A percentile compares a stretch with the other conserved stretches of the same genome.
phyloP scores from a whole-genome alignment of 2,797 vertebrate species.

The Masticophis lateralis region DNA sequence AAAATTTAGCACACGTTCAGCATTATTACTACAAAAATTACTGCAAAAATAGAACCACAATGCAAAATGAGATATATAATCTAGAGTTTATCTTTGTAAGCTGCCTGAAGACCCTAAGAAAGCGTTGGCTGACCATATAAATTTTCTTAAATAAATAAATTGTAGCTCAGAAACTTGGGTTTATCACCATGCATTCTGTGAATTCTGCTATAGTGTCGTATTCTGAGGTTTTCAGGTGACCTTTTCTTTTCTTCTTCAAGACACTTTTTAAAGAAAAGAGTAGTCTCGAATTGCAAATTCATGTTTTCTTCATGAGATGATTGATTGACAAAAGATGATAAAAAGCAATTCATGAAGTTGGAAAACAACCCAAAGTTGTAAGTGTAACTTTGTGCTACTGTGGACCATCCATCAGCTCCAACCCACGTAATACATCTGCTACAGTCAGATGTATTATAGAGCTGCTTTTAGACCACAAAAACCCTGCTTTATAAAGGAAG shows the following conservation, averaged over 20 bases:
- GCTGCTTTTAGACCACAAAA: background rate
- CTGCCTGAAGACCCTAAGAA: background rate
- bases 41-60: background rate
- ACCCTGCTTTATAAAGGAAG: background rate
- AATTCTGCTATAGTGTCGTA: constrained; percentile 1
- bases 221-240: background rate
- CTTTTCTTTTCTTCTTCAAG: background rate
- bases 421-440: background rate
- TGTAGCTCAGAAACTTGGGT: background rate
- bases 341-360: background rate
- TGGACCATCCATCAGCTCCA: background rate
- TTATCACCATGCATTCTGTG: constrained; percentile 16
- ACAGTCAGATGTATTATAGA: background rate
- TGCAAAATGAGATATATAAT: background rate
- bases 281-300: background rate
- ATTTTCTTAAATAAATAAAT: background rate
- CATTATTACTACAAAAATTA: background rate
- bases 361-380: background rate
- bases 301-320: background rate
- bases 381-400: background rate
- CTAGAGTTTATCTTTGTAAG: background rate
- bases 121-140: background rate
- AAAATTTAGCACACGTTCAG: background rate
- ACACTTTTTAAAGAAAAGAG: background rate
- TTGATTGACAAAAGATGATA: background rate